These are phyloP conservation scores for Harmothoe impar DNA, from an alignment of 2,888 invertebrate species.

Conservation along the genomic window DNA sequence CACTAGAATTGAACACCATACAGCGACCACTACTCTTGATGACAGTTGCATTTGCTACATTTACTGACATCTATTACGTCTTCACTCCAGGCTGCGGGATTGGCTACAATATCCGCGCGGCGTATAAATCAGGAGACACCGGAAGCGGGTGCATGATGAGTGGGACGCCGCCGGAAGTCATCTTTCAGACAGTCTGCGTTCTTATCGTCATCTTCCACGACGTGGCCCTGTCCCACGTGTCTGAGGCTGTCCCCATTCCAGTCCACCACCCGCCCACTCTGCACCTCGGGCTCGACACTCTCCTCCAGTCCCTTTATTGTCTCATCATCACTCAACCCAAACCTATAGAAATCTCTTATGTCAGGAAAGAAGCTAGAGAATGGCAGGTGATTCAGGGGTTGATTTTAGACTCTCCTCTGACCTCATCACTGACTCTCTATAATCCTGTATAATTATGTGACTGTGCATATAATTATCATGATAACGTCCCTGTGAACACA, in stretches of 20 bases:
- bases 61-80: background rate
- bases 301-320: background rate
- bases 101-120: background rate
- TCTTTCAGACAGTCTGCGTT: background rate
- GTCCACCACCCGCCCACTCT: background rate
- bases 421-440: background rate
- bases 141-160: background rate
- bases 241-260: background rate
- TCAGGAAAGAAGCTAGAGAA: background rate
- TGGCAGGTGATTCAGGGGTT: too few species aligned
- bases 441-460: too few species aligned
- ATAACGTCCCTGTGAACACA: too few species aligned
- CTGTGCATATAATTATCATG: too few species aligned
- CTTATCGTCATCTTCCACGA: conserved; percentile 5
- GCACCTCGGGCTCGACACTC: background rate
- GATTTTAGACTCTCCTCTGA: background rate
- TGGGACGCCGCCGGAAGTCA: conserved; percentile 2
- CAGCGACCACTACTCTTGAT: too few species aligned
- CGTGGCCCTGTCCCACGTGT: background rate
- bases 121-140: background rate
- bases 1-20: too few species aligned
- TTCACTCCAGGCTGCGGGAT: background rate
- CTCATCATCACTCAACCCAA: background rate
- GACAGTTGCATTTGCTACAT: background rate
- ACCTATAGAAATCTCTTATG: background rate